Evolutionary conservation across 2,797 vertebrate species (phyloP), one percentile per base, ranked within the genome.

Genomic region (Poecilia picta): DNA sequence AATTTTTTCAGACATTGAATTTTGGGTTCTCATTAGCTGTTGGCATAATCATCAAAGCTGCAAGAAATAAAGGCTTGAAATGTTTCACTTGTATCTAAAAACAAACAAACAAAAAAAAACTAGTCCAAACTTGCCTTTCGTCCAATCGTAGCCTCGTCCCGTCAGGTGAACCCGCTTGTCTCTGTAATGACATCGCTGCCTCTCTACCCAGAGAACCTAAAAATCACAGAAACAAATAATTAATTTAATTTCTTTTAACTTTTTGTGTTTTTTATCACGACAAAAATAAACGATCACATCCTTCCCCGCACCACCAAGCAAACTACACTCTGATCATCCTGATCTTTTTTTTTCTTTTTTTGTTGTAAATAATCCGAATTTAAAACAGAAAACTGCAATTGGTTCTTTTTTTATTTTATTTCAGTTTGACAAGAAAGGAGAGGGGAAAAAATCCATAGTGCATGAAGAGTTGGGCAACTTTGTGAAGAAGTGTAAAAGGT

Each of bases 401-500:
- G 64, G 49, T 77, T 51, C 51, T 53, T 13, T 59, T 75, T 66
- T 41, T 1, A 51, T 71, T 81, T 83, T 77, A 64, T 39, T 84
- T 8, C 46, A 55, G 75, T 80, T 79, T 72, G 25, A 86, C 31
- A 85, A 85, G 23, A 72, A 68, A 83, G 57, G 45, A 62, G 25
- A 47, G 49, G 49, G 49, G 49, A 3, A 0, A 28, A 62, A 83
- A 80, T 83, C 83, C 85, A 79, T 4, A 74, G 72, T 77, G 75
- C n/a, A n/a, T 45, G 33, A 46, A 79, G 77, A 86, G 81, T 64
- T 86, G 75, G 79, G 41, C 74, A 86, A 87, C 80, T 89, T 85
- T 85, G 78, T 85, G 79, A 83, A 87, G 86, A 70, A 88, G 80
- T 87, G 85, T 86, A 83, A 91, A 91, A 89, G 86, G 91, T 88